Base-by-base conservation (phyloP, 2,113 vertebrate genomes). In the Indicator maculatus region DNA sequence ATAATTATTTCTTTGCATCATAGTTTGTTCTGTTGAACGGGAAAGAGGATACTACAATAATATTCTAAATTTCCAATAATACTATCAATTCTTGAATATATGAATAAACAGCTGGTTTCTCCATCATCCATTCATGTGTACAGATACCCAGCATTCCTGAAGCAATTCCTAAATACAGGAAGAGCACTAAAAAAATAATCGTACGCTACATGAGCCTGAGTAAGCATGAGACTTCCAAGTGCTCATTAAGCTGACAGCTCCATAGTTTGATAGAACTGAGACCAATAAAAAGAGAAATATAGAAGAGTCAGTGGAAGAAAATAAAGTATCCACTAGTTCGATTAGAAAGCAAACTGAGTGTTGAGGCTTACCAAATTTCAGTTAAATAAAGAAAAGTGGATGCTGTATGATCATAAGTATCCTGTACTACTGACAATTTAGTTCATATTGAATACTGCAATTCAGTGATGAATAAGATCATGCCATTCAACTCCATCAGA, bases 101-200 rank as follows among this genome's bases (percentile, higher is more conserved):
- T 80, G 53, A 84, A 38, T 47, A 47, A 52, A 67, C 31, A 60
- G 47, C 36, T 38, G 21, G 27, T 36, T 77, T 63, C 87, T 83
- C 60, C 47, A 67, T 56, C 36, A 50, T 8, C 39, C 26, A 12
- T 58, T 66, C 38, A 28, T 2, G 1, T 4, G 31, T 10, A 12
- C 0, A 2, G 0, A 3, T 45, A 53, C 13, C 31, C 9, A 0
- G 12, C 6, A 9, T 64, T 85, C n/a, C 78, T 64, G 24, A 89
- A 66, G 41, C 60, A 75, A 3, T 36, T 82, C 75, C 39, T 33
- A 38, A 63, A 64, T n/a, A 21, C 13, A 66, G 50, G 52, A 95
- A 66, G 28, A 91, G 10, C 36, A 76, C 20, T 28, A 71, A 30
- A 39, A 83, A 80, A 72, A 45, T 0, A 50, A 36, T 36, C 36